These are phyloP conservation scores for Drosophila diplacantha DNA, from an alignment of 2,888 invertebrate genomes.

Conservation along the genomic window DNA sequence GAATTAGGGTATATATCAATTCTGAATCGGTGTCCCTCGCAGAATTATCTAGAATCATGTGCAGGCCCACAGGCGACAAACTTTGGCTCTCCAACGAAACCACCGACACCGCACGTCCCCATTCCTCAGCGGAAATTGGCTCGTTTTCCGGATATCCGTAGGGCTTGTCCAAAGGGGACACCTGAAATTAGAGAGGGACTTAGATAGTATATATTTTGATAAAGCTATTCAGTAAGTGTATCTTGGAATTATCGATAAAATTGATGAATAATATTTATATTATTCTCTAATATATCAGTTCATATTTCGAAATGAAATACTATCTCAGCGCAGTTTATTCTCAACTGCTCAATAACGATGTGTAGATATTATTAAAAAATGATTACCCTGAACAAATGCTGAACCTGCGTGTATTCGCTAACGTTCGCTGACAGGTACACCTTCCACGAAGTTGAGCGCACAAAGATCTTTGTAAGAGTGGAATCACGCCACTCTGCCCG, in stretches of 20 bases:
- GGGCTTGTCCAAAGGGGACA: neutral
- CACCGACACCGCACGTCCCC: neutral
- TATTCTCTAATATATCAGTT: no score
- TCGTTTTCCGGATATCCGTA: neutral
- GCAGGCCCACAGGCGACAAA: neutral
- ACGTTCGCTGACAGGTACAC: neutral
- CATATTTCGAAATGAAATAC: no score
- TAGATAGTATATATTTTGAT: neutral
- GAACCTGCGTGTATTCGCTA: accelerated
- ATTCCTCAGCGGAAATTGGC: neutral
- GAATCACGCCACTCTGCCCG: slow-evolving; percentile 13
- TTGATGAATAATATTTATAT: no score
- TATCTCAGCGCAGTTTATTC: no score
- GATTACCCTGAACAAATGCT: neutral
- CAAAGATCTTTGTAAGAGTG: neutral
- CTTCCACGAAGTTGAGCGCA: neutral
- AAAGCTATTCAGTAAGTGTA: no score
- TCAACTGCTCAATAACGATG: no score
- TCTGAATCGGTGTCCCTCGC: slow-evolving; percentile 79
- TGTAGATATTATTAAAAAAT: no score
- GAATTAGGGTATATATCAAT: slow-evolving; percentile 81
- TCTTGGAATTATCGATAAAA: no score
- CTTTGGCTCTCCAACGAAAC: slow-evolving; percentile 2
- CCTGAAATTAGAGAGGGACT: neutral
- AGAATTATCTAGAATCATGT: neutral